Evolutionary conservation across 2,888 invertebrate genomes (phyloP).

Genomic region (Ethmia dodecea): DNA sequence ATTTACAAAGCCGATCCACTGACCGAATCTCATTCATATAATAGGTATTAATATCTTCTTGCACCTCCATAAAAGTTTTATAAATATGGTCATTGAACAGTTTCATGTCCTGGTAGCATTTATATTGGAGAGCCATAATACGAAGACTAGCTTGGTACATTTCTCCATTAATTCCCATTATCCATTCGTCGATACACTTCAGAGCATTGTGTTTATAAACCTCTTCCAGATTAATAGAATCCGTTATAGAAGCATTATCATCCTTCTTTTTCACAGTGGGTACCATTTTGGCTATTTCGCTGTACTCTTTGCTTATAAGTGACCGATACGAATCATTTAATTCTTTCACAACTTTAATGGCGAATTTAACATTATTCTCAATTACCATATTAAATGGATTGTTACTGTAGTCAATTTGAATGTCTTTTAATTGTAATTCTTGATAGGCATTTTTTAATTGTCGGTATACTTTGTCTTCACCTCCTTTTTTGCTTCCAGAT

Average conservation of each 20-base stretch:
- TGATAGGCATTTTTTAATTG: conserved; percentile 49
- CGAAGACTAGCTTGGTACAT: conserved; percentile 65
- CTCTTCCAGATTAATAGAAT: conserved; percentile 43
- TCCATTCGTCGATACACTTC: conserved; percentile 77
- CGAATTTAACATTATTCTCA: conserved; percentile 60
- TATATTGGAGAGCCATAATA: conserved; percentile 47
- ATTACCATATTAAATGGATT: conserved; percentile 62
- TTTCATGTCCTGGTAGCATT: conserved; percentile 60
- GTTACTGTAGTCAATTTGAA: conserved; percentile 53
- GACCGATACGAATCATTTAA: conserved; percentile 47
- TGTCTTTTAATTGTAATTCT: conserved; percentile 54
- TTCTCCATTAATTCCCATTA: conserved; percentile 75
- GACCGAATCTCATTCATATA: conserved; percentile 60
- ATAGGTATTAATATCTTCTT: conserved; percentile 61
- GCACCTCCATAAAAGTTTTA: conserved; percentile 61
- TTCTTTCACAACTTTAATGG: conserved; percentile 51
- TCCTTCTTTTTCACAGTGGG: conserved; percentile 51
- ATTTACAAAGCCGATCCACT: conserved; percentile 70
- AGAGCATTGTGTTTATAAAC: conserved; percentile 54
- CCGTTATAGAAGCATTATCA: conserved; percentile 27
- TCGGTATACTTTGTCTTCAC: conserved; percentile 57
- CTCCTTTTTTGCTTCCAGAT: conserved; percentile 44
- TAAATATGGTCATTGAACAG: conserved; percentile 57
- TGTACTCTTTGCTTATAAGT: conserved; percentile 51
- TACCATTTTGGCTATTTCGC: conserved; percentile 48